phyloP scores from a whole-genome alignment of 2,888 invertebrate species.

The Thelaira solivaga region DNA sequence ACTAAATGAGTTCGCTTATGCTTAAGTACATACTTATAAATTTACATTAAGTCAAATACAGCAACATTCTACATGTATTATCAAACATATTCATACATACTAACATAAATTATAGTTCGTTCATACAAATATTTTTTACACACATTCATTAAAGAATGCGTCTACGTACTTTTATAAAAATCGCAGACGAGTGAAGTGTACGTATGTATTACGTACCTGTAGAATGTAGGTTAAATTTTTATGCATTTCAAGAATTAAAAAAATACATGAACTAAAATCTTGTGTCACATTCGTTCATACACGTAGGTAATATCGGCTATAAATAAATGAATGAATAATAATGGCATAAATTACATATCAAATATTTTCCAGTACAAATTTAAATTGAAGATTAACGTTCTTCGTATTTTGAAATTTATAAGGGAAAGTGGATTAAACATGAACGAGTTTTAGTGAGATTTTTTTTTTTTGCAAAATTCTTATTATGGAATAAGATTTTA shows the following conservation, averaged over 20 bases:
- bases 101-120: neutral
- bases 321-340: neutral
- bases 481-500: too few species aligned
- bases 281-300: too few species aligned
- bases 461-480: too few species aligned
- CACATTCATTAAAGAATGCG: neutral
- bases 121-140: neutral
- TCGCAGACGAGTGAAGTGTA: conserved; percentile 42
- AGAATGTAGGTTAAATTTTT: conserved; percentile 58
- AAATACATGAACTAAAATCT: conserved; percentile 28
- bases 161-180: conserved; percentile 19
- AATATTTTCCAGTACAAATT: too few species aligned
- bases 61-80: neutral
- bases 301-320: neutral
- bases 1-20: conserved; percentile 51
- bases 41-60: conserved; percentile 19
- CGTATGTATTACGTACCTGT: conserved; percentile 31
- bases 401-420: too few species aligned
- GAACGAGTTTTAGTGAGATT: too few species aligned
- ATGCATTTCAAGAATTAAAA: conserved; percentile 51
- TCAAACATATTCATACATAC: neutral
- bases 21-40: conserved; percentile 33
- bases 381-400: too few species aligned
- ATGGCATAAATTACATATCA: neutral
- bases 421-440: too few species aligned